These are phyloP conservation scores for Trichonephila clavata DNA, from an alignment of 1,140 invertebrate species.

Conservation along the genomic window DNA sequence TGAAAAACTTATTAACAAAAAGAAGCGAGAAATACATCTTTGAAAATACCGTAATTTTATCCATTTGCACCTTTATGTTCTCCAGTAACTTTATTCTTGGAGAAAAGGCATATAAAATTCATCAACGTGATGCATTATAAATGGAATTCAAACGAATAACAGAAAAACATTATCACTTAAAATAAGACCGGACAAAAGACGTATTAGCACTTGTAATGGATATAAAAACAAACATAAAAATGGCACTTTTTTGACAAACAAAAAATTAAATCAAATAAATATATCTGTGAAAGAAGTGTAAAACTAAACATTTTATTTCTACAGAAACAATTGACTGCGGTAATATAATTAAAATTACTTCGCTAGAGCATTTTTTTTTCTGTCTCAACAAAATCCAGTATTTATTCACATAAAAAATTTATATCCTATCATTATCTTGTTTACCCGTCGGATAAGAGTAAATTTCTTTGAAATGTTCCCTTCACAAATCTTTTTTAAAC, in stretches of 20 bases:
- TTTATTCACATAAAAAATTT: slow-evolving; percentile 9
- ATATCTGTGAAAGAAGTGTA: not conserved
- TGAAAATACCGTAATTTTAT: no score
- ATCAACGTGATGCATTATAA: no score
- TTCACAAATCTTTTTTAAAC: not conserved
- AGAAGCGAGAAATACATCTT: no score
- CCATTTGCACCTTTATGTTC: no score
- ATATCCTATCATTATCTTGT: slow-evolving; percentile 10
- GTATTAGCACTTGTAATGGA: not conserved
- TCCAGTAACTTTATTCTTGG: no score
- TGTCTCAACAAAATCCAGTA: not conserved
- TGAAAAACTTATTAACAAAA: no score
- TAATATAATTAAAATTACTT: slow-evolving; percentile 3
- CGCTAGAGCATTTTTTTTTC: not conserved
- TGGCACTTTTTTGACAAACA: not conserved
- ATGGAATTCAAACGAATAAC: not conserved
- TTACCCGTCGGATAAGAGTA: slow-evolving; percentile 22
- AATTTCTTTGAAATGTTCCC: slow-evolving; percentile 36
- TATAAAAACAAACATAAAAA: not conserved
- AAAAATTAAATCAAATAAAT: not conserved
- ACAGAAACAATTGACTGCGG: not conserved
- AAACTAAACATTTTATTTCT: not conserved
- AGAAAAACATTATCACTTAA: not conserved
- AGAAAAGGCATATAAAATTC: no score
- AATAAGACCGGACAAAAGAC: not conserved